Evolutionary conservation across 2,888 invertebrate genomes (phyloP), one percentile per base, ranked within the genome.

Genomic region (Adineta ricciae): DNA sequence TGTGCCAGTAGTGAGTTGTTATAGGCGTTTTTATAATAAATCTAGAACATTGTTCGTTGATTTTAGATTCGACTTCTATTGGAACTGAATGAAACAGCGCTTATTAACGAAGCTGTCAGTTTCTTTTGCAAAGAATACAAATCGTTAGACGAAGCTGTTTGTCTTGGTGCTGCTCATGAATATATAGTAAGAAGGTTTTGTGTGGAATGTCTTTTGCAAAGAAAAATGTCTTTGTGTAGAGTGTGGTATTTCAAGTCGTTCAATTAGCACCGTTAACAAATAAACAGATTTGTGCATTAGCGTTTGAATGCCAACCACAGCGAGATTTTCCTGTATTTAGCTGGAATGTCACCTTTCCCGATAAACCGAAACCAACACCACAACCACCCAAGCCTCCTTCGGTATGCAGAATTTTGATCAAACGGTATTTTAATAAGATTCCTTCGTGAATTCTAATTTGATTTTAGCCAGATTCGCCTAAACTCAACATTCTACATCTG

Each of bases 401-500:
- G 14, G 64, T 64, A 32, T 14, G 64, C 32, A 46, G 46, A 46
- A 46, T 46, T 46, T 11, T n/a, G n/a, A n/a, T n/a, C n/a, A n/a
- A n/a, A n/a, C n/a, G n/a, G n/a, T n/a, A n/a, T n/a, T n/a, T n/a
- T n/a, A n/a, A n/a, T n/a, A n/a, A n/a, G n/a, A n/a, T n/a, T n/a
- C n/a, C n/a, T n/a, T n/a, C n/a, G n/a, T n/a, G n/a, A n/a, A n/a
- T n/a, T n/a, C n/a, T n/a, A n/a, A n/a, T 46, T 8, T 46, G 5
- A 46, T 46, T 46, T 8, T 46, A 46, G 73, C 19, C 73, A 3
- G 83, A 36, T 3, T 3, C 88, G 3, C 88, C 88, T 0, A 87
- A 72, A 16, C 83, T 89, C 36, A 86, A 96, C 92, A 95, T 97
- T n/a, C 92, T 98, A 16, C 97, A 98, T 89, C 92, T 98, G 87